Base-by-base conservation (phyloP, 2,797 vertebrate species). In the Leptatherina wallacei region DNA sequence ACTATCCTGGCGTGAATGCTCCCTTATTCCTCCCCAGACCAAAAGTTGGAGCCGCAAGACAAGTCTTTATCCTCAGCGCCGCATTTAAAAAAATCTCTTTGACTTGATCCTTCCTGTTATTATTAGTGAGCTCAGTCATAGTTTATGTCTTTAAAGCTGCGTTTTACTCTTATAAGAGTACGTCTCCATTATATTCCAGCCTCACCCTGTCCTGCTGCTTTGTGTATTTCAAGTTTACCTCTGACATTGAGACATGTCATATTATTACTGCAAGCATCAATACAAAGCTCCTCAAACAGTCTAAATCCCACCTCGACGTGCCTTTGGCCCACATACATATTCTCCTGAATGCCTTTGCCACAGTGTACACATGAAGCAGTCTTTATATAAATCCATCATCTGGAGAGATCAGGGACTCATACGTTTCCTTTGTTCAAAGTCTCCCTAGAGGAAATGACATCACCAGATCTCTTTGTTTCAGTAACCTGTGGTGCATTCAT, bases 391-490 rank as follows among this genome's bases (percentile, higher is more conserved):
- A 91, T 90, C 83, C 73, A 80, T 91, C 89, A 85, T 65, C 72
- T 29, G 40, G 51, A 4, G 51, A 75, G 51, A 79, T 70, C 1
- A 57, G 52, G 35, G 44, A 71, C 64, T 44, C 51, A 71, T 76
- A 88, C 75, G 20, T 77, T 66, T 67, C 73, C 69, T 87, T 92
- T 91, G 88, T 89, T 7, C 58, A 78, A 73, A 35, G 65, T 51
- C 62, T 78, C 63, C 71, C 80, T 68, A 69, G 62, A 91, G 91
- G 89, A 91, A 77, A 47, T 92, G 88, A 90, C 88, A 79, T 92
- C 89, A 90, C 10, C 60, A 11, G 14, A 36, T 65, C 27, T 57
- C 72, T 85, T 88, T 89, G 81, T 89, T 80, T 83, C 16, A 16
- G 24, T 36, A 68, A 70, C 70, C 65, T 18, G 29, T 40, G 27